Evolutionary conservation across 2,113 vertebrate genomes (phyloP).

Genomic region (Cyanoderma ruficeps): DNA sequence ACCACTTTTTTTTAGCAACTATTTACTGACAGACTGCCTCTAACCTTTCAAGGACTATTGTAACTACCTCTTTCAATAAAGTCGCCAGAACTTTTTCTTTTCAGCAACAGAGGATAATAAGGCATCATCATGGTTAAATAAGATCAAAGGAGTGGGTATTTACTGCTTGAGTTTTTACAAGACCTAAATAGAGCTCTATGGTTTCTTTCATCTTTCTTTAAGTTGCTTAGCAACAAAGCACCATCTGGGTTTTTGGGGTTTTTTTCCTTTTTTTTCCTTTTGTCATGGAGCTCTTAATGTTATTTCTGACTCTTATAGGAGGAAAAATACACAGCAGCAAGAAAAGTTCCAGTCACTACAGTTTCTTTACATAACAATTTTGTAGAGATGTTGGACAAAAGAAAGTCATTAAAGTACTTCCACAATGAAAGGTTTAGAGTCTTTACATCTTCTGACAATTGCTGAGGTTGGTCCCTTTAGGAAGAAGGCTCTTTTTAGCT

Average conservation of each 20-base stretch:
- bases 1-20: not conserved
- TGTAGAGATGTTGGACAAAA: slow-evolving; percentile 1
- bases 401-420: not conserved
- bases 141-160: slow-evolving; percentile 49
- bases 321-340: not conserved
- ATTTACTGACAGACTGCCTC: not conserved
- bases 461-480: not conserved
- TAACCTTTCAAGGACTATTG: not conserved
- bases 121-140: slow-evolving; percentile 18
- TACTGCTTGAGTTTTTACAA: slow-evolving; percentile 16
- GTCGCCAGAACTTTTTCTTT: not conserved
- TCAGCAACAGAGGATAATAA: slow-evolving; percentile 3
- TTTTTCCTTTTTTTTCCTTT: not conserved
- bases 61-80: not conserved
- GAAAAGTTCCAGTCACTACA: not conserved
- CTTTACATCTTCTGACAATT: not conserved
- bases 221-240: slow-evolving; percentile 44
- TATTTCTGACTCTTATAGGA: not conserved
- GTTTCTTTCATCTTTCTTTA: slow-evolving; percentile 59
- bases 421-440: not conserved
- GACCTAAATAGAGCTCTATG: slow-evolving; percentile 15
- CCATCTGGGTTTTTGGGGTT: not conserved
- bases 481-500: not conserved
- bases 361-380: slow-evolving; percentile 8
- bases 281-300: not conserved